These are phyloP conservation scores for Mormyrus iriodes DNA, from an alignment of 2,113 vertebrate genomes.

Conservation along the genomic window DNA sequence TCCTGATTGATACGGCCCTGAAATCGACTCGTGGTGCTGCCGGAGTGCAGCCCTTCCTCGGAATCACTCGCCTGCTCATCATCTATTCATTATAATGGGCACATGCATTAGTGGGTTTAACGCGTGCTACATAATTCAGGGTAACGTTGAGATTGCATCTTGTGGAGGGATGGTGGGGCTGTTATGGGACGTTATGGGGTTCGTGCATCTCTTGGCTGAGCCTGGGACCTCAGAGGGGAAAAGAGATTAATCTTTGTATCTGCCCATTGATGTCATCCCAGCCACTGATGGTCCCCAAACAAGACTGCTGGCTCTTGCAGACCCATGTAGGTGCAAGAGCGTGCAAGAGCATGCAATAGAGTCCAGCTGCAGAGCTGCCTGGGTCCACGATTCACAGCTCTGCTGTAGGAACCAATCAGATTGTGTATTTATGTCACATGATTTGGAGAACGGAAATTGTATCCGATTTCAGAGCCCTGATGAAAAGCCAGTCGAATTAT, in stretches of 20 bases:
- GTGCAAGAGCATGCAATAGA: not conserved
- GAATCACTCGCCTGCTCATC: conserved; percentile 25
- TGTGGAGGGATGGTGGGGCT: not conserved
- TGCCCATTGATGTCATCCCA: not conserved
- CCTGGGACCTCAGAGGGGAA: not conserved
- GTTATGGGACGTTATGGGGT: not conserved
- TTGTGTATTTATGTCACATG: not conserved
- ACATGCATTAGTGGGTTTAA: conserved; percentile 11
- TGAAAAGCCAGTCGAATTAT: not conserved
- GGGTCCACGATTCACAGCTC: not conserved
- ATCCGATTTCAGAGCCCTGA: not conserved
- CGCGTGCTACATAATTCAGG: not conserved
- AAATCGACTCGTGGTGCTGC: conserved; percentile 15
- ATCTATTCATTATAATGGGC: conserved; percentile 26
- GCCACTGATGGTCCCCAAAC: not conserved
- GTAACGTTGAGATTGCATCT: not conserved
- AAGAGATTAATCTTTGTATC: not conserved
- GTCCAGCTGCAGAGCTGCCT: not conserved
- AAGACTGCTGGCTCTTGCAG: not conserved
- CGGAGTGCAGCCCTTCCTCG: conserved; percentile 19
- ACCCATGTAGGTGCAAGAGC: not conserved
- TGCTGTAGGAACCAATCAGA: not conserved
- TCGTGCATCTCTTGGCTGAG: not conserved
- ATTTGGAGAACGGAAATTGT: not conserved
- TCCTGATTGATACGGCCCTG: not conserved